Evolutionary conservation across 1,140 invertebrate genomes (phyloP).

Genomic region (Archivesica marissinica): DNA sequence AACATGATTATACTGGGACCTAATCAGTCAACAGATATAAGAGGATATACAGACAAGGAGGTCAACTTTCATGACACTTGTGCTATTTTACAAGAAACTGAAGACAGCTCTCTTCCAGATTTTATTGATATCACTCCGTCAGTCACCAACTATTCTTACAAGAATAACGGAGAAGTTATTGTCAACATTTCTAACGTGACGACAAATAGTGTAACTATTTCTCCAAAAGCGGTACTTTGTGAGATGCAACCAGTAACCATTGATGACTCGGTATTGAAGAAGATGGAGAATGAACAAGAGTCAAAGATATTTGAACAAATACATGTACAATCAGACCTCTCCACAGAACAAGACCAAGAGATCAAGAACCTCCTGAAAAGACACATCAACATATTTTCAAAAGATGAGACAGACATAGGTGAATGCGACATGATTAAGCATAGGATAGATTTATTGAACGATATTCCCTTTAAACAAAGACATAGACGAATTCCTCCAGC

Average conservation of each 20-base stretch:
- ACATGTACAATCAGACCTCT: constrained; percentile 14
- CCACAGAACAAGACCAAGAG: background rate
- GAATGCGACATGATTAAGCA: constrained; percentile 48
- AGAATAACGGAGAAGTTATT: background rate
- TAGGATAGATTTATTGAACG: constrained; percentile 53
- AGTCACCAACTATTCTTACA: background rate
- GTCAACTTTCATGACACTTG: background rate
- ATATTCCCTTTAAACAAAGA: constrained; percentile 55
- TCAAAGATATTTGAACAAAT: background rate
- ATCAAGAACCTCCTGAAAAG: constrained; percentile 15
- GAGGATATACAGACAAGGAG: constrained; percentile 21
- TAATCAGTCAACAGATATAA: constrained; percentile 12
- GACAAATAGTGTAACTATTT: constrained; percentile 13
- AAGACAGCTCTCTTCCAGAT: constrained; percentile 5
- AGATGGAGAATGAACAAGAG: background rate
- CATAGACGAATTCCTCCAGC: constrained; percentile 48
- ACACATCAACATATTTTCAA: constrained; percentile 47
- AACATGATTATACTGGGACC: constrained; percentile 13
- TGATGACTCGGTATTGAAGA: background rate
- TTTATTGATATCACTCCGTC: constrained; percentile 10
- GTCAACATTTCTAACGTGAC: constrained; percentile 30
- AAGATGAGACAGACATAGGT: constrained; percentile 52
- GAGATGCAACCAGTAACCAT: constrained; percentile 40
- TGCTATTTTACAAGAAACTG: constrained; percentile 33
- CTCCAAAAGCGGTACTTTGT: constrained; percentile 41